phyloP scores from a whole-genome alignment of 2,888 invertebrate species.

The Archaeoteleia sp. region DNA sequence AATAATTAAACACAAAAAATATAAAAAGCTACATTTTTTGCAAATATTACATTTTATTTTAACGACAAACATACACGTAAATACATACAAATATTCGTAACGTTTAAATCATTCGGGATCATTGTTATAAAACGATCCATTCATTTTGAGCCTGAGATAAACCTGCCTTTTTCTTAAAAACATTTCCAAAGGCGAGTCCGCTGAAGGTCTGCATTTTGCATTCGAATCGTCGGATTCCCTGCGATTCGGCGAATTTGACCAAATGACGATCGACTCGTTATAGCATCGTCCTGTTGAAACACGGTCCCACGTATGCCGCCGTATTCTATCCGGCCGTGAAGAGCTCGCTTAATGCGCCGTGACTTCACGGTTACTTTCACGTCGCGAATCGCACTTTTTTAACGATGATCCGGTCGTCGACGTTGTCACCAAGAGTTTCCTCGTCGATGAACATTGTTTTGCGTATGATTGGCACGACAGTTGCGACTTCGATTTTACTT shows the following conservation, averaged over 20 bases:
- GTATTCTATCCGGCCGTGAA: not conserved
- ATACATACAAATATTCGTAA: too few species aligned
- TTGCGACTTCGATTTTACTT: not conserved
- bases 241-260: not conserved
- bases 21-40: too few species aligned
- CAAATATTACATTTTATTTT: too few species aligned
- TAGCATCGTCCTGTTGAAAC: not conserved
- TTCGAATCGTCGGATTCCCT: constrained; percentile 8
- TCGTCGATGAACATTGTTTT: constrained; percentile 31
- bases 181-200: constrained; percentile 68
- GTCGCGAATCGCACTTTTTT: constrained; percentile 36
- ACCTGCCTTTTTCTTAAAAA: constrained; percentile 71
- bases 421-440: constrained; percentile 37
- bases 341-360: constrained; percentile 14
- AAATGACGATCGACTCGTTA: constrained; percentile 6
- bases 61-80: too few species aligned
- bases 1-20: too few species aligned
- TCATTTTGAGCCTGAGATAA: too few species aligned
- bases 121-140: too few species aligned
- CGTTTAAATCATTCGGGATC: not conserved
- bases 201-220: constrained; percentile 69
- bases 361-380: constrained; percentile 41
- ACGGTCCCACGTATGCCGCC: not conserved
- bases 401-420: constrained; percentile 43
- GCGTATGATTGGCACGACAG: constrained; percentile 12